Conservation (phyloP, 2,113 vertebrate genomes). For the Zosterops borbonicus region DNA sequence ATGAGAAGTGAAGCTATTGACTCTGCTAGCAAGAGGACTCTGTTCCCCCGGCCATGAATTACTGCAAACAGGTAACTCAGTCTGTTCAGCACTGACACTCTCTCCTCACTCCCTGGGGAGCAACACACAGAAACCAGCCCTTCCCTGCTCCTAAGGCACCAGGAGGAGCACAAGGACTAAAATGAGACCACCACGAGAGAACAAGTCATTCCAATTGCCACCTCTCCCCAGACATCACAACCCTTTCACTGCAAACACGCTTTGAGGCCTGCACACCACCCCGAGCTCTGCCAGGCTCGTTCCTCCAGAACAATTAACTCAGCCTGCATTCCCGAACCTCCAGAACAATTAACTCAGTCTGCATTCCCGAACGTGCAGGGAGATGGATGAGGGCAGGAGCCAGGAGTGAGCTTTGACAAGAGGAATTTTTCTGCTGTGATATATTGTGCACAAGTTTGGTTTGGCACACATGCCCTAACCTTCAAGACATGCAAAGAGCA, state of each 20-base stretch:
- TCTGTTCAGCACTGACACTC: background rate
- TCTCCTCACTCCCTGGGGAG: background rate
- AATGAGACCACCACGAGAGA: background rate
- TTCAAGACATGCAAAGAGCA: background rate
- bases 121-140: too few species aligned
- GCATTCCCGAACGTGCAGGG: background rate
- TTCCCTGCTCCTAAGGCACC: background rate
- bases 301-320: background rate
- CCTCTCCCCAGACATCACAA: background rate
- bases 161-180: accelerated
- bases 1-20: background rate
- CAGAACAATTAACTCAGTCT: background rate
- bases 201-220: accelerated
- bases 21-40: background rate
- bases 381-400: background rate
- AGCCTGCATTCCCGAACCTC: background rate
- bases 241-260: background rate
- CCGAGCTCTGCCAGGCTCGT: accelerated
- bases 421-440: background rate
- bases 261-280: background rate
- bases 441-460: background rate
- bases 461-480: background rate
- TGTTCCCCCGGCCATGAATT: accelerated
- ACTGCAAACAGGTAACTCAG: background rate
- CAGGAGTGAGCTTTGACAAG: background rate